Percentiles rank a stretch among this genome's conserved stretches.
These are phyloP conservation scores for Thryonomys swinderianus DNA, from an alignment of 2,113 vertebrate species.

Conservation along the genomic window DNA sequence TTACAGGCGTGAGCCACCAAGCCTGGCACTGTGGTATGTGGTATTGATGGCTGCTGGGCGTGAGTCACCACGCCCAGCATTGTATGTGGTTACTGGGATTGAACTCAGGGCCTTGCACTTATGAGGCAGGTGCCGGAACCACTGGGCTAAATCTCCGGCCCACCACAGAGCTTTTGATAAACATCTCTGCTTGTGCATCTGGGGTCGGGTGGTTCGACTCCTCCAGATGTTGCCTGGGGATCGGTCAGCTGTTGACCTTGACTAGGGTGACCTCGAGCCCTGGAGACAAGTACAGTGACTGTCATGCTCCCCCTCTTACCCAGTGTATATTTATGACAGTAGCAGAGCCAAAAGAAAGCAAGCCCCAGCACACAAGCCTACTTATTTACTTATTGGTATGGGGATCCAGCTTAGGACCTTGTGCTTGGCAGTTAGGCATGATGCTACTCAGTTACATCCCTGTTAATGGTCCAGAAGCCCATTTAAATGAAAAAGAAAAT, in stretches of 20 bases:
- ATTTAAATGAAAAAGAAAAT: neutral
- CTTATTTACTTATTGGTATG: neutral
- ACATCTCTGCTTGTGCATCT: neutral
- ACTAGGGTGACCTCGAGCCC: neutral
- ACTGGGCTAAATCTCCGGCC: too few species aligned
- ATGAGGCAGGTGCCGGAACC: too few species aligned
- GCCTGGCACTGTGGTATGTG: too few species aligned
- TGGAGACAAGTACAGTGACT: neutral
- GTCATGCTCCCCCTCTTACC: neutral
- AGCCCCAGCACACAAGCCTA: neutral
- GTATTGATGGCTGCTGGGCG: too few species aligned
- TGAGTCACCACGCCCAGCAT: too few species aligned
- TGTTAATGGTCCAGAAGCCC: neutral
- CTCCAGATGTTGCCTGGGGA: neutral
- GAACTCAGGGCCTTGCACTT: too few species aligned
- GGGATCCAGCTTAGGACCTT: too few species aligned
- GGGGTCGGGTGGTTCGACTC: neutral
- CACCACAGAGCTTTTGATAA: neutral
- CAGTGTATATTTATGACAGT: neutral
- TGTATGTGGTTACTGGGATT: too few species aligned
- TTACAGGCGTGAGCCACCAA: too few species aligned
- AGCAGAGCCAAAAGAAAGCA: neutral
- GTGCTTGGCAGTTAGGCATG: too few species aligned
- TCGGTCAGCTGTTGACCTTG: neutral
- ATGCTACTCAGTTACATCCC: too few species aligned